These are phyloP conservation scores for Colossoma macropomum DNA, from an alignment of 2,113 vertebrate genomes.

Conservation along the genomic window DNA sequence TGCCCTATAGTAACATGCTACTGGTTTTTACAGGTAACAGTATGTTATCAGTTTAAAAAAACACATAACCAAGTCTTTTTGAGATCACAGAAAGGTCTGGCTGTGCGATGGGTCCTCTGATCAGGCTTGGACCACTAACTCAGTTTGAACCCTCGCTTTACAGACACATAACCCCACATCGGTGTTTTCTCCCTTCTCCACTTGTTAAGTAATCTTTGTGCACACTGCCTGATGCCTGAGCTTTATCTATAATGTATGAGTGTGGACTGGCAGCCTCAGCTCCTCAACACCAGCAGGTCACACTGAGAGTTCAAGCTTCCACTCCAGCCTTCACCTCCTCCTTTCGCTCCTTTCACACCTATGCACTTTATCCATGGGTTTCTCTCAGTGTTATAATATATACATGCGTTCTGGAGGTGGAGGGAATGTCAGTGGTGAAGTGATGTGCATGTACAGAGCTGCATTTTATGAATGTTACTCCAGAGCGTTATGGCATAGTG, in stretches of 20 bases:
- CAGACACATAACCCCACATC: background rate
- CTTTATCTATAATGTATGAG: slow-evolving; percentile 6
- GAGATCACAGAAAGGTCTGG: background rate
- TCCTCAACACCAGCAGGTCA: slow-evolving; percentile 7
- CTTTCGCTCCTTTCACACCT: background rate
- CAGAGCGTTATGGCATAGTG: background rate
- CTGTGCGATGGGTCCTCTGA: background rate
- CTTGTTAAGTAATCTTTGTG: background rate
- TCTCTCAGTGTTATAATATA: background rate
- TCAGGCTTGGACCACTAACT: background rate
- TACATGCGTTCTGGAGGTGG: background rate
- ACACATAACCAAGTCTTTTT: background rate
- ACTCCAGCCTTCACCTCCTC: background rate
- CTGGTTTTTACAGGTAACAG: too few species aligned
- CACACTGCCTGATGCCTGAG: background rate
- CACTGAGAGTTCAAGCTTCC: background rate
- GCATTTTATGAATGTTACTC: background rate
- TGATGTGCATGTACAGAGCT: background rate
- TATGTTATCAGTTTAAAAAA: too few species aligned
- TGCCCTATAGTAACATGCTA: too few species aligned
- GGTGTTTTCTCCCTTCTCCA: background rate
- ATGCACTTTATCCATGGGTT: background rate
- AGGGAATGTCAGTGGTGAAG: background rate
- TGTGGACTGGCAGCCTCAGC: background rate
- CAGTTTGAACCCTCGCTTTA: background rate